Evolutionary conservation across 2,888 invertebrate genomes (phyloP), one percentile per base, ranked within the genome.

Genomic region (Drosophila tripunctata): DNA sequence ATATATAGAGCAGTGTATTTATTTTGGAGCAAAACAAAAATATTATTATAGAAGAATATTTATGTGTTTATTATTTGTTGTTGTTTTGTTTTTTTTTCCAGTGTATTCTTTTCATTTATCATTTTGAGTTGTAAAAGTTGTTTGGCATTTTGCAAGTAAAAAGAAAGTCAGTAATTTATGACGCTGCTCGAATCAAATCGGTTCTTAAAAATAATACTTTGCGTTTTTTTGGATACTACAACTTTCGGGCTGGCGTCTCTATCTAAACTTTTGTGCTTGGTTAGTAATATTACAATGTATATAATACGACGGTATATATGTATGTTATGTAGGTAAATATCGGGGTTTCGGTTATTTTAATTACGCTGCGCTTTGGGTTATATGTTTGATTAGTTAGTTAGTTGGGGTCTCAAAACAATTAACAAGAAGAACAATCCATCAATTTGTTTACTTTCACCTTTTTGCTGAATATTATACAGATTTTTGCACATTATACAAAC

Each of bases 401-500:
- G 35, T 58, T 61, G 47, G 61, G 52, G 71, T 74, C 60, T 63
- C 64, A 56, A 65, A 76, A 82, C 70, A 70, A 76, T 79, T 71
- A 79, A 79, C 78, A 84, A 80, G 64, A 83, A 79, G 56, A 86
- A 84, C 65, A 78, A 87, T 78, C 81, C 83, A 89, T 80, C 88
- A 88, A 87, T 71, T 78, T 81, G 87, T 79, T 89, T 89, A 89
- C 84, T 89, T 89, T 89, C 89, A 88, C 88, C 89, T 89, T 87
- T 87, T 80, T 78, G 68, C 81, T 80, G 78, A 66, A 66, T 80
- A 52, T 61, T 47, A 61, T 76, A 48, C 67, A 67, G 40, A 50
- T 27, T 40, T 35, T 52, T 48, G 45, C 57, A 62, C 45, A 57
- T 54, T 55, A 54, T 54, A 58, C 66, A 75, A 73, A 69, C 57